A percentile compares a stretch with the other conserved stretches of the same genome.
These are phyloP conservation scores for Metacarcinus magister DNA, from an alignment of 2,888 invertebrate species.

Conservation along the genomic window DNA sequence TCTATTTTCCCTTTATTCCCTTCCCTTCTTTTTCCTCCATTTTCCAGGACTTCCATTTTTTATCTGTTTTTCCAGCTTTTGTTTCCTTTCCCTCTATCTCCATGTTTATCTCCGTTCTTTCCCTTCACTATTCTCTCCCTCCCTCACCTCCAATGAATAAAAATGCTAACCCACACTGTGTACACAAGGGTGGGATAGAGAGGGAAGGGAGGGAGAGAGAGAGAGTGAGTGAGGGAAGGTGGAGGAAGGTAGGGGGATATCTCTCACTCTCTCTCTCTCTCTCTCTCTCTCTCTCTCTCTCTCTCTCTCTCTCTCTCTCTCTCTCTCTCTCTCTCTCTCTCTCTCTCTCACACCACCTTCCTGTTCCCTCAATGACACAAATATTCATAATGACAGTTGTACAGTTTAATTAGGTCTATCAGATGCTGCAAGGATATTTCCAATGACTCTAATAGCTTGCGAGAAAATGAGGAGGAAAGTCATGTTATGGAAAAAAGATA, in stretches of 20 bases:
- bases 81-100: background rate
- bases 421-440: no score
- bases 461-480: no score
- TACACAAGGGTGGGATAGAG: background rate
- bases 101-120: conserved; percentile 17
- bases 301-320: no score
- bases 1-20: background rate
- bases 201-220: background rate
- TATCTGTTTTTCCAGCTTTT: background rate
- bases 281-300: no score
- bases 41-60: background rate
- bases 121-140: background rate
- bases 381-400: no score
- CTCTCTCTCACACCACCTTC: background rate
- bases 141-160: background rate
- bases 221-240: background rate
- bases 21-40: background rate
- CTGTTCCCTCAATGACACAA: conserved; percentile 11
- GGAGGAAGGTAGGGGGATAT: background rate
- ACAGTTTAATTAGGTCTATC: no score
- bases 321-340: no score
- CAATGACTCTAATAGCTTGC: no score
- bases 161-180: conserved; percentile 45
- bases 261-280: no score
- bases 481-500: no score